Conservation (phyloP, 2,797 vertebrate species). For the Lycodopsis pacificus region DNA sequence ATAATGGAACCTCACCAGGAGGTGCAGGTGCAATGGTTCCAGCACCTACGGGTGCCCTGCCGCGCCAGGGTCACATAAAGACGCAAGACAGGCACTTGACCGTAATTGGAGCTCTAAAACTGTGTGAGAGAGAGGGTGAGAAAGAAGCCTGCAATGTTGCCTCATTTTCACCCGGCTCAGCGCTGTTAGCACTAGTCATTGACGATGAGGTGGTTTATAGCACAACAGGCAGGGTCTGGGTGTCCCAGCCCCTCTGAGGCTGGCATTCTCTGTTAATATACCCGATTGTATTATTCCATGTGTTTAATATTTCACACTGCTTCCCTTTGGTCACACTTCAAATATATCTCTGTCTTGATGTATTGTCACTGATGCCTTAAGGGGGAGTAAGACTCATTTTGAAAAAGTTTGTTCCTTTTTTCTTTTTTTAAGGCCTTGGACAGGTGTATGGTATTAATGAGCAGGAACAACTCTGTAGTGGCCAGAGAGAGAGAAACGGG, state of each 20-base stretch:
- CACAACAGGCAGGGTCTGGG: conserved; percentile 51
- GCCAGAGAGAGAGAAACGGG: neutral
- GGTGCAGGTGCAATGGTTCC: conserved; percentile 80
- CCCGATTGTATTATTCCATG: conserved; percentile 41
- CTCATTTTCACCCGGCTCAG: conserved; percentile 57
- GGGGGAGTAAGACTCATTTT: conserved; percentile 7
- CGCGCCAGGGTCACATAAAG: conserved; percentile 63
- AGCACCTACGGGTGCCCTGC: conserved; percentile 73
- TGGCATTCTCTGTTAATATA: conserved; percentile 33
- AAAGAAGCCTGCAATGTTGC: conserved; percentile 60
- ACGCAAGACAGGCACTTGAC: conserved; percentile 72
- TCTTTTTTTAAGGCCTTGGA: neutral
- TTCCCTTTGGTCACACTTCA: conserved; percentile 33
- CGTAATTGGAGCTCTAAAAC: conserved; percentile 71
- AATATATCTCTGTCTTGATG: conserved; percentile 16
- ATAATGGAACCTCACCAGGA: conserved; percentile 78
- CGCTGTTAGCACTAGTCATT: conserved; percentile 34
- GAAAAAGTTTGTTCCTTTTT: conserved; percentile 16
- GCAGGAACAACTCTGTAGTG: neutral
- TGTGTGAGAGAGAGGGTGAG: conserved; percentile 41
- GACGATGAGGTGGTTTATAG: conserved; percentile 38
- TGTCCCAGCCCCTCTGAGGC: conserved; percentile 29
- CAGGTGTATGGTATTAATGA: conserved; percentile 27
- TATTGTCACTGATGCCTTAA: conserved; percentile 19
- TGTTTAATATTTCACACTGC: conserved; percentile 22